Conservation (phyloP, 2,888 invertebrate genomes). For the Troides helena region DNA sequence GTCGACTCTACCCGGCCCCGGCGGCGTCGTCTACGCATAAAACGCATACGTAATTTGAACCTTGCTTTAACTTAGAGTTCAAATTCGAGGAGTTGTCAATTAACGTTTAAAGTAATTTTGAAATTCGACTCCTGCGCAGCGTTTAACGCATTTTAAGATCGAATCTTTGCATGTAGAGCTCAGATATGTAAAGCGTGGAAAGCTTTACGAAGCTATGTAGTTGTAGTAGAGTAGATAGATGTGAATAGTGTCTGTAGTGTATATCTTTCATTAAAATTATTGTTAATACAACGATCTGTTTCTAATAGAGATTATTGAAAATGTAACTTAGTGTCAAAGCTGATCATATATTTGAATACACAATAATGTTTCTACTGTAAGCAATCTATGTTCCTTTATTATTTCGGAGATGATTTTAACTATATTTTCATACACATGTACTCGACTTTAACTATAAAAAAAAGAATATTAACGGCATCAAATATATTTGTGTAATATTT, state of each 20-base stretch:
- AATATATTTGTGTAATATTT: not conserved
- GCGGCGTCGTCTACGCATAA: constrained; percentile 86
- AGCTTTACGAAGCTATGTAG: constrained; percentile 5
- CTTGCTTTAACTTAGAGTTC: constrained; percentile 1
- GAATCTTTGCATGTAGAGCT: not conserved
- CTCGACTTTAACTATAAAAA: not conserved
- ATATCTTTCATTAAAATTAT: not conserved
- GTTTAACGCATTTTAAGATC: constrained; percentile 1
- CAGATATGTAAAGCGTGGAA: not conserved
- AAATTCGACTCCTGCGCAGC: constrained; percentile 1
- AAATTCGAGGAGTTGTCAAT: not conserved
- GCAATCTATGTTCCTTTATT: constrained; percentile 19
- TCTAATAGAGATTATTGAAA: constrained; percentile 17
- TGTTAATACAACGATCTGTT: constrained; percentile 19
- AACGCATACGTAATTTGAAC: not conserved
- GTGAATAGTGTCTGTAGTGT: not conserved
- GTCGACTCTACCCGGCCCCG: constrained; percentile 94
- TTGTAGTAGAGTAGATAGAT: constrained; percentile 3
- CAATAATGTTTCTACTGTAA: constrained; percentile 17
- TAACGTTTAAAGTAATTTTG: not conserved
- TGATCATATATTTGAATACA: not conserved
- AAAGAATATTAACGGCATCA: not conserved
- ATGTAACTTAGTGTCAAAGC: constrained; percentile 3
- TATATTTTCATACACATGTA: not conserved
- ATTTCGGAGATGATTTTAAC: not conserved